These are phyloP conservation scores for Felis chaus DNA, from an alignment of 2,113 vertebrate genomes.

Conservation along the genomic window DNA sequence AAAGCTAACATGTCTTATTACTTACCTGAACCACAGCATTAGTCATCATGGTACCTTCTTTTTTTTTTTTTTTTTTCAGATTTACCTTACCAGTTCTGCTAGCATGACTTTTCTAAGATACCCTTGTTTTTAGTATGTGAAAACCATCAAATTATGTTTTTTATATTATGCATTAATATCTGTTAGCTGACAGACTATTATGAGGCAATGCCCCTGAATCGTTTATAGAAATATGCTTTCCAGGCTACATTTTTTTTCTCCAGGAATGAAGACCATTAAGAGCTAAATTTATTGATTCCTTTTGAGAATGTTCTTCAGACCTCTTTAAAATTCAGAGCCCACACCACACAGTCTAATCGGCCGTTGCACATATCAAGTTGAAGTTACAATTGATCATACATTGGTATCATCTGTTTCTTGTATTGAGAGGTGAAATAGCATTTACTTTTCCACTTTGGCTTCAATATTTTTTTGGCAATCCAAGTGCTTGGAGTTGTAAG, in stretches of 20 bases:
- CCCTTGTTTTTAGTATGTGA: background rate
- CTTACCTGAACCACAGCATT: background rate
- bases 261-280: background rate
- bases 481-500: conserved; percentile 1
- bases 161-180: background rate
- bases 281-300: background rate
- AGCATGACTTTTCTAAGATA: background rate
- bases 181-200: background rate
- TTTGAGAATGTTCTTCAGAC: background rate
- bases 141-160: background rate
- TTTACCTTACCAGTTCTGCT: background rate
- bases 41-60: background rate
- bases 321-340: background rate
- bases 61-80: background rate
- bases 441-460: background rate
- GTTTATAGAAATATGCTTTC: background rate
- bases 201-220: background rate
- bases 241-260: background rate
- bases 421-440: background rate
- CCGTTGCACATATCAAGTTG: background rate
- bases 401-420: background rate
- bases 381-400: background rate
- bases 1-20: background rate
- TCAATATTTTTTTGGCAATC: background rate
- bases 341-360: background rate